A percentile compares a stretch with the other conserved stretches of the same genome.
Conservation (phyloP, 2,888 invertebrate genomes). For the Caenorhabditis virilis region DNA sequence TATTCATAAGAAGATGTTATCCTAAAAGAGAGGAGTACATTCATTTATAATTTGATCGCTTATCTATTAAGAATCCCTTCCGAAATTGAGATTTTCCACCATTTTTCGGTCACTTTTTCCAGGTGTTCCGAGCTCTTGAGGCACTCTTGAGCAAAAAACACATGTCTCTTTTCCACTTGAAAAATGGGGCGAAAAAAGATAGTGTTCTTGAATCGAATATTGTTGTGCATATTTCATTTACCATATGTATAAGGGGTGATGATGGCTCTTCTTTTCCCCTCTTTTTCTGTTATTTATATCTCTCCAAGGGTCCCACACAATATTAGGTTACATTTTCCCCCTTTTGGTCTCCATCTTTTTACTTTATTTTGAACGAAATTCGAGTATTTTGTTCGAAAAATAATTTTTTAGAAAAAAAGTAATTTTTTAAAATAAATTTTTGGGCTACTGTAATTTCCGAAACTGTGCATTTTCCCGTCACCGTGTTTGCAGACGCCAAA, state of each 20-base stretch:
- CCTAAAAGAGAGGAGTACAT: too few relatives aligned
- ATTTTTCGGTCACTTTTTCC: too few relatives aligned
- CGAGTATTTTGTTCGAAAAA: too few relatives aligned
- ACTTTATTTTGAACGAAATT: too few relatives aligned
- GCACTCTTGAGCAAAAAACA: too few relatives aligned
- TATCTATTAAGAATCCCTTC: too few relatives aligned
- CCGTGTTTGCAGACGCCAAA: neutral
- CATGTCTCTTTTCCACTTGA: neutral
- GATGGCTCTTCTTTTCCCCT: slow-evolving; percentile 16
- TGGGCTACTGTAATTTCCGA: neutral
- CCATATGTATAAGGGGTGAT: too few relatives aligned
- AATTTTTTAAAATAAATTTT: neutral
- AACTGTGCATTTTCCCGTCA: neutral
- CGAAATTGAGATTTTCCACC: too few relatives aligned
- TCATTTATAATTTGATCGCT: too few relatives aligned
- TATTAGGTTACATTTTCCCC: slow-evolving; percentile 38
- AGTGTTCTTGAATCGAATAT: neutral
- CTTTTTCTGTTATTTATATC: slow-evolving; percentile 11
- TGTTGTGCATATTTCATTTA: slow-evolving; percentile 7
- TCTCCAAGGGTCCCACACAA: slow-evolving; percentile 15
- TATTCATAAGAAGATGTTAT: too few relatives aligned
- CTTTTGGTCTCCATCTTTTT: slow-evolving; percentile 11
- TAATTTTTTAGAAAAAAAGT: too few relatives aligned
- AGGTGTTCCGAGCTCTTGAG: too few relatives aligned
- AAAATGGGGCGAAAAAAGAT: neutral